Conservation (phyloP, 1,140 invertebrate genomes). For the Aphelenchoides fujianensis region DNA sequence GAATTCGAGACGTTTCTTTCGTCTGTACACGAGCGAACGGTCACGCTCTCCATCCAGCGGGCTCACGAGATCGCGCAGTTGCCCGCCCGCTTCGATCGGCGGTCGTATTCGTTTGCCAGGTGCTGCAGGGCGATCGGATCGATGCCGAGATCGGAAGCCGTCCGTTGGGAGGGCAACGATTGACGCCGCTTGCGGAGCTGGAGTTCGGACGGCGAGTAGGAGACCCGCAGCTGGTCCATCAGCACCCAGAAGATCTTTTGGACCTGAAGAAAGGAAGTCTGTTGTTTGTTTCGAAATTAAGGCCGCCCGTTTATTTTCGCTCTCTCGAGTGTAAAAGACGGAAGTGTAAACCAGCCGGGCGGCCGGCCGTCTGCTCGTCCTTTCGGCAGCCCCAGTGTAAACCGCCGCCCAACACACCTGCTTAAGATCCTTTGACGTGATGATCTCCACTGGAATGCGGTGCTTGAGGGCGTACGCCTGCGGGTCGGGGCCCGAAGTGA, state of each 20-base stretch:
- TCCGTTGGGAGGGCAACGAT: conserved; percentile 44
- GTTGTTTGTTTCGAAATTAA: too few relatives aligned
- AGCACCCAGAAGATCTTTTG: conserved; percentile 38
- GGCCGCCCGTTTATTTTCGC: too few relatives aligned
- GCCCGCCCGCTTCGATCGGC: conserved; percentile 18
- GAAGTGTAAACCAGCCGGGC: too few relatives aligned
- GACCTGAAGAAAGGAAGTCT: too few relatives aligned
- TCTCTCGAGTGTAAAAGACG: too few relatives aligned
- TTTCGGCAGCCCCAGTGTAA: too few relatives aligned
- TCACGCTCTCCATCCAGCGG: too few relatives aligned
- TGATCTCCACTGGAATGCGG: conserved; percentile 10
- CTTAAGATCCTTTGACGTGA: conserved; percentile 45
- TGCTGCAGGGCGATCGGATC: conserved; percentile 35
- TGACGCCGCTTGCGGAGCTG: conserved; percentile 43
- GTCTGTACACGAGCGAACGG: too few relatives aligned
- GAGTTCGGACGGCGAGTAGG: conserved; percentile 23
- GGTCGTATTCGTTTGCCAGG: conserved; percentile 30
- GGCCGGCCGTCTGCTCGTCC: too few relatives aligned
- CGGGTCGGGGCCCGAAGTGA: background rate
- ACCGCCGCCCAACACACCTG: too few relatives aligned
- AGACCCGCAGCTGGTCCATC: conserved; percentile 34
- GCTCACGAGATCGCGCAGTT: conserved; percentile 35
- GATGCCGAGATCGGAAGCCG: conserved; percentile 44
- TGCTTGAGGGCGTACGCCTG: background rate
- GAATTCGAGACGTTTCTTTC: too few relatives aligned